Percentiles rank a stretch among this genome's conserved stretches.
These are phyloP conservation scores for Apodemus speciosus DNA, from an alignment of 2,113 vertebrate species.

Conservation along the genomic window DNA sequence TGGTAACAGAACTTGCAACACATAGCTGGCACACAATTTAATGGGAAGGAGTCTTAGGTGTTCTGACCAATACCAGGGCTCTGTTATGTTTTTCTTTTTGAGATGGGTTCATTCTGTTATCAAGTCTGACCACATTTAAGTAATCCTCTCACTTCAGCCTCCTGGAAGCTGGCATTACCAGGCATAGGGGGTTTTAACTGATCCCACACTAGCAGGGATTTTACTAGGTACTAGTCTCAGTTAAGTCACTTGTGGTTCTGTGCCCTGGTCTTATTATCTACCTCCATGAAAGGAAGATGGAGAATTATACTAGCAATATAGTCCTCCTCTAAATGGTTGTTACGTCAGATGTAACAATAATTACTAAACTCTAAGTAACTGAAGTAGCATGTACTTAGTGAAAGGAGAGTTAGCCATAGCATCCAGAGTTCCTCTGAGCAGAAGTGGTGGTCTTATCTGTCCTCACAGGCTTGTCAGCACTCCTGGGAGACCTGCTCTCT, in stretches of 20 bases:
- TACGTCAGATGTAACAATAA: slow-evolving; percentile 15
- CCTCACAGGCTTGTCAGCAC: too few relatives aligned
- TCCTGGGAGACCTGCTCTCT: too few relatives aligned
- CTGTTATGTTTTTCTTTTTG: background rate
- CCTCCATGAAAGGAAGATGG: background rate
- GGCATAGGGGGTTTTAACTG: background rate
- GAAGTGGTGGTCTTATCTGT: too few relatives aligned
- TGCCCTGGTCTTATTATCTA: background rate
- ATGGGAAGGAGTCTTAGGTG: background rate
- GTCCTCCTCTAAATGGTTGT: background rate
- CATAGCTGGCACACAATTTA: background rate
- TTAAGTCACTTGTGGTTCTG: background rate
- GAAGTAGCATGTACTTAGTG: background rate
- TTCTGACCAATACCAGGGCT: background rate
- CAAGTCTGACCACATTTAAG: too few relatives aligned
- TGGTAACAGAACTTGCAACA: background rate
- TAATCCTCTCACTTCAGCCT: background rate
- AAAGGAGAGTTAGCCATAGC: background rate
- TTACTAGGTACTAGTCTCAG: background rate
- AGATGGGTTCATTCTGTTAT: background rate
- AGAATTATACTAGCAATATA: background rate
- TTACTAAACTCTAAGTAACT: background rate
- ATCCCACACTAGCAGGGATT: background rate
- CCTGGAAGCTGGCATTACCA: background rate
- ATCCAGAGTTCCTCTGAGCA: too few relatives aligned